phyloP scores from a whole-genome alignment of 2,797 vertebrate species.

The Leucoraja ocellata region DNA sequence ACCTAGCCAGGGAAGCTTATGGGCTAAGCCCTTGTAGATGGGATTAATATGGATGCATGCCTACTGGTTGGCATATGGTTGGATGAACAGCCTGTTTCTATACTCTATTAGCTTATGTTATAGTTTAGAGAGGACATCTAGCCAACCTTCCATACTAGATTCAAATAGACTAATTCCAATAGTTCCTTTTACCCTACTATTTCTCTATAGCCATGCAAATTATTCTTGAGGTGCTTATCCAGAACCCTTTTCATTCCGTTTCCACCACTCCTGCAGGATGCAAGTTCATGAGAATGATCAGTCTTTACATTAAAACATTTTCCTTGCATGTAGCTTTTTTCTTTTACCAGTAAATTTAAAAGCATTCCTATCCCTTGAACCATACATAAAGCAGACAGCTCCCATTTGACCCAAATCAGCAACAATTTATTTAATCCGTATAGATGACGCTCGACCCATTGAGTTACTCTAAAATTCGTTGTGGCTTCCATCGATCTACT shows the following conservation, averaged over 20 bases:
- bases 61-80: no score
- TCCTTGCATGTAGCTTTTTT: neutral
- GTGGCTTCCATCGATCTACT: neutral
- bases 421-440: no score
- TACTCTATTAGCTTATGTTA: no score
- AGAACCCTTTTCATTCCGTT: neutral
- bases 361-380: no score
- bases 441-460: no score
- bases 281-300: neutral
- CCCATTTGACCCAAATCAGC: no score
- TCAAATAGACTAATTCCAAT: neutral
- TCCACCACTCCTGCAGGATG: neutral
- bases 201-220: neutral
- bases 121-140: neutral
- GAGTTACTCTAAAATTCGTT: no score
- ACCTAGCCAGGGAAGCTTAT: no score
- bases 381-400: neutral
- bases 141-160: neutral
- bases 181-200: neutral
- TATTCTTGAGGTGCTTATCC: neutral
- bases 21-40: no score
- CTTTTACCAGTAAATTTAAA: neutral
- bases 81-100: no score
- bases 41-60: no score
- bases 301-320: neutral